Base-by-base conservation (phyloP, 2,888 invertebrate species). In the Ectemnius cavifrons region DNA sequence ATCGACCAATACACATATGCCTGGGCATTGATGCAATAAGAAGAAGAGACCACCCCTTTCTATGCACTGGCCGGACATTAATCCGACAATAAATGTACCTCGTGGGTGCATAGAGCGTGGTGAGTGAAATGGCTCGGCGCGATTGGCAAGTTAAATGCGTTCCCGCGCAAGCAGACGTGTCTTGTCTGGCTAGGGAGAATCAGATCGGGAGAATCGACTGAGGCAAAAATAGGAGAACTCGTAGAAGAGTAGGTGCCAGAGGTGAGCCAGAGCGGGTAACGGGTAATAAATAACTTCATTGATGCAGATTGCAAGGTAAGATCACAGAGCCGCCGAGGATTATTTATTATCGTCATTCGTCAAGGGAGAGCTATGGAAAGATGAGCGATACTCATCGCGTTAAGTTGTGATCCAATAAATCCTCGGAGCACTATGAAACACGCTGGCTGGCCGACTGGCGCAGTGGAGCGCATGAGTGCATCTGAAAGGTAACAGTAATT, bases 91-190 rank as follows among this genome's bases (percentile, higher is more conserved):
- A 61, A 72, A 77, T 77, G 68, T 72, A 27, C 6, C 37, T 77
- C 57, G 66, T 66, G 77, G 68, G 66, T 23, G 23, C 72, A 72
- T 67, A 72, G 52, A 52, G 52, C 16, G 52, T 13, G 72, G 67
- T 76, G 71, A 72, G 71, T 66, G 69, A 62, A 63, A 69, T 72
- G 45, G 67, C 56, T 49, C 45, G 46, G 58, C 62, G 49, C 77
- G 72, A 77, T 77, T 72, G 77, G 77, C 77, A 72, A 69, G 77
- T 72, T 49, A 77, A 77, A 77, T 77, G 77, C 77, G 77, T 77
- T 77, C 47, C 77, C 27, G 65, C 49, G 56, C 16, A 2, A 52
- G 72, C 23, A 72, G 77, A 28, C 47, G 47, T 59, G 13, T 11
- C 1, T 13, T 5, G 52, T 52, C 52, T 52, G 8, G 52, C n/a